phyloP scores from a whole-genome alignment of 2,113 vertebrate species.

The Pluvialis apricaria region DNA sequence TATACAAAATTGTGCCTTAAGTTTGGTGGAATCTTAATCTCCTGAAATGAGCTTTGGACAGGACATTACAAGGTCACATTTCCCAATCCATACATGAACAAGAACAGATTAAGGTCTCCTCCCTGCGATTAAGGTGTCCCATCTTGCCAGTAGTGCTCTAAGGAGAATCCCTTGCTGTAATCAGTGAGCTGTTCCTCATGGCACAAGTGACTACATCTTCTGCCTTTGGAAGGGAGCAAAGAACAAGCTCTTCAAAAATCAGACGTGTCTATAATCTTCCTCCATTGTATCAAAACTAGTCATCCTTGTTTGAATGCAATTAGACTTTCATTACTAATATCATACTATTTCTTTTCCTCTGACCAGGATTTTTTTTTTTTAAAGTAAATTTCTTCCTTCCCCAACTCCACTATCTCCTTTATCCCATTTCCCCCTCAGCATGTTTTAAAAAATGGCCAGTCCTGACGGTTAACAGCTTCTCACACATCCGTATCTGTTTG shows the following conservation, averaged over 20 bases:
- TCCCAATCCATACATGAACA: neutral
- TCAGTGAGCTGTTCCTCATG: neutral
- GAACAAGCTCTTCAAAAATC: neutral
- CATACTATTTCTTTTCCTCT: neutral
- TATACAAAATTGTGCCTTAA: neutral
- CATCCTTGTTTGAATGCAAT: neutral
- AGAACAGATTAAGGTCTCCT: neutral
- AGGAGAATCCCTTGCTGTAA: neutral
- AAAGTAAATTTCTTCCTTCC: neutral
- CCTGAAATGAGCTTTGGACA: neutral
- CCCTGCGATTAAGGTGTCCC: neutral
- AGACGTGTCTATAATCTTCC: fast-evolving
- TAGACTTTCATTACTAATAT: neutral
- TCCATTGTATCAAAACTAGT: neutral
- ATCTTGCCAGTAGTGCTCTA: neutral
- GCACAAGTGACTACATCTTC: neutral
- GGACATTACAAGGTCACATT: neutral
- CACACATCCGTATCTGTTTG: neutral
- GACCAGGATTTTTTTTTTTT: neutral
- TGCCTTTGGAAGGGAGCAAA: neutral
- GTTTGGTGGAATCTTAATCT: neutral
- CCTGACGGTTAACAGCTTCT: neutral
- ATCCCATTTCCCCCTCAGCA: neutral
- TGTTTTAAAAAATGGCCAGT: neutral
- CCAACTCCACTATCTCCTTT: neutral